A percentile compares a stretch with the other conserved stretches of the same genome.
phyloP scores from a whole-genome alignment of 2,113 vertebrate genomes.

The Atherinomorus stipes region DNA sequence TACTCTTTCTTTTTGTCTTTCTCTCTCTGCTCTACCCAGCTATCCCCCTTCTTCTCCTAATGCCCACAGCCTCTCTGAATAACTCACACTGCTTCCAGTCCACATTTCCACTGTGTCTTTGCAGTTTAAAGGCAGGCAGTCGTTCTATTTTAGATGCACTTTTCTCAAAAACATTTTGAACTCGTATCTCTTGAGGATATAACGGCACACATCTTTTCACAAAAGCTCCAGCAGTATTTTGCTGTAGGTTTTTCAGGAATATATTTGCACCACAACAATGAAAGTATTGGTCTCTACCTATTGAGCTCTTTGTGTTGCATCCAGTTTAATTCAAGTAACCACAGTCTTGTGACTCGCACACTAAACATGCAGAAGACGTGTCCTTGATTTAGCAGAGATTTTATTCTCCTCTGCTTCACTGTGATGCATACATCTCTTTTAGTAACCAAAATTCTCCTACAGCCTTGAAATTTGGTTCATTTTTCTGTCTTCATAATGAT shows the following conservation, averaged over 20 bases:
- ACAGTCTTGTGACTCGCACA: background rate
- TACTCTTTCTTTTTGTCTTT: conserved; percentile 58
- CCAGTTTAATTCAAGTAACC: conserved; percentile 1
- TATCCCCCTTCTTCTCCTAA: conserved; percentile 43
- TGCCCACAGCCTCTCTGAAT: conserved; percentile 47
- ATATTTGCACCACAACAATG: conserved; percentile 18
- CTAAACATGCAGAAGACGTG: background rate
- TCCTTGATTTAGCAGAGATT: conserved; percentile 9
- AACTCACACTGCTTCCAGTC: conserved; percentile 50
- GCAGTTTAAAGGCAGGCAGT: conserved; percentile 30
- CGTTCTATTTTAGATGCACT: conserved; percentile 21
- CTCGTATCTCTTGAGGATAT: conserved; percentile 24
- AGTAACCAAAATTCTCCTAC: background rate
- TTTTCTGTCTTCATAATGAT: background rate
- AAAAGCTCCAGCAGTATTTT: conserved; percentile 3
- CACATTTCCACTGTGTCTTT: conserved; percentile 23
- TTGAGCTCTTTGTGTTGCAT: conserved; percentile 3
- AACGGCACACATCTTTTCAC: conserved; percentile 10
- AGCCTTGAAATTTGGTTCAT: conserved; percentile 9
- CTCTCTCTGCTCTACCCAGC: conserved; percentile 32
- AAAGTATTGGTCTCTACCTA: conserved; percentile 10
- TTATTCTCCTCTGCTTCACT: background rate
- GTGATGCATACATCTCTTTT: background rate
- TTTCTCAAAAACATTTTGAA: conserved; percentile 33
- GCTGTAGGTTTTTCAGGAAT: conserved; percentile 9